Conservation (phyloP, 2,113 vertebrate genomes). For the Desmodus rotundus region DNA sequence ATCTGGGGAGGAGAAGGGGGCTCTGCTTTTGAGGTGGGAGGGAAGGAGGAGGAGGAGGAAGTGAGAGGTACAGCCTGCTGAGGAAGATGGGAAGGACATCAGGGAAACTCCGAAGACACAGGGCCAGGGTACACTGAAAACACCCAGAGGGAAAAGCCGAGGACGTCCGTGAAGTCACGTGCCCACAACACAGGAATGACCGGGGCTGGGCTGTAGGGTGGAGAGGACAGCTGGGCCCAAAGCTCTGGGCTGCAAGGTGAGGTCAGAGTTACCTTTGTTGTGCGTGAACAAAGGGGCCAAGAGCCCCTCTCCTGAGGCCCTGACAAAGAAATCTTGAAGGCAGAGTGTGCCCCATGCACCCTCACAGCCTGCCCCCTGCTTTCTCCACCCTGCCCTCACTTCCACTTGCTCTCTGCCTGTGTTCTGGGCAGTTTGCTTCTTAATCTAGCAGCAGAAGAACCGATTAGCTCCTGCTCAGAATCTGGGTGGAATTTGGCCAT, state of each 20-base stretch:
- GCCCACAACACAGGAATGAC: background rate
- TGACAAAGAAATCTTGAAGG: background rate
- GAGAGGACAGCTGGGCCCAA: background rate
- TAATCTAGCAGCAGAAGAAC: background rate
- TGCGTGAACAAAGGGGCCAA: background rate
- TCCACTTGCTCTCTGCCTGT: background rate
- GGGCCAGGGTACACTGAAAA: background rate
- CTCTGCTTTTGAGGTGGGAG: background rate
- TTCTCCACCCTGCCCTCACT: background rate
- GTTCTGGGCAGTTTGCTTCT: background rate
- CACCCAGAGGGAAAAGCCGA: background rate
- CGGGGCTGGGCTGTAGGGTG: rapidly evolving
- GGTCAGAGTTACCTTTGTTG: background rate
- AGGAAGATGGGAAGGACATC: background rate
- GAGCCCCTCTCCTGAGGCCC: background rate
- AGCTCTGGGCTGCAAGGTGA: background rate
- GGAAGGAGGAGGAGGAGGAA: background rate
- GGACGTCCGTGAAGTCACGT: background rate
- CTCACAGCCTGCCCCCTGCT: too few relatives aligned
- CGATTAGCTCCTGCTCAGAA: background rate
- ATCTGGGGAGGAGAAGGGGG: background rate
- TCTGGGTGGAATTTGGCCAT: background rate
- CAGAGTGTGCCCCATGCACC: background rate
- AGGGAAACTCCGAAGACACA: background rate
- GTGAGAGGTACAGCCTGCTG: background rate